phyloP scores from a whole-genome alignment of 92 coral and sea anemone species.

The Porites divaricata region DNA sequence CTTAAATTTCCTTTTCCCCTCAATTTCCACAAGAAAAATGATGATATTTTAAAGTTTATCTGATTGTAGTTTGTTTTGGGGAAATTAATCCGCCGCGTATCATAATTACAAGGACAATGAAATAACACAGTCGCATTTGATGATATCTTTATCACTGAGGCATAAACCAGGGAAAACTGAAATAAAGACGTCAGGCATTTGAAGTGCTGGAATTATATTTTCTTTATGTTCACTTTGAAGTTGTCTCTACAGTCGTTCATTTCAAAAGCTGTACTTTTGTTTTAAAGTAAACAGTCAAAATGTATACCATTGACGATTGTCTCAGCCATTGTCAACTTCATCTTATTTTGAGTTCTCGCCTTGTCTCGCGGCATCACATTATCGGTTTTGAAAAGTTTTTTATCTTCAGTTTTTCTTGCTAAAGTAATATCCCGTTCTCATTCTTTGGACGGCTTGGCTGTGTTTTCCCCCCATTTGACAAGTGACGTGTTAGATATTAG shows the following conservation, averaged over 20 bases:
- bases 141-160: no score
- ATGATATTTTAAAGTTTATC: not conserved
- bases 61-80: no score
- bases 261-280: not conserved
- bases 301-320: not conserved
- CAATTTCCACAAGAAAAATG: not conserved
- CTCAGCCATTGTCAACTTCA: no score
- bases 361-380: not conserved
- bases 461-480: not conserved
- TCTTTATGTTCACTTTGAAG: not conserved
- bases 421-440: not conserved
- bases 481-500: not conserved
- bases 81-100: no score
- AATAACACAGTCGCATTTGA: no score
- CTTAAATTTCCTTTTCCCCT: not conserved
- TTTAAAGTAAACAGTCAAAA: not conserved
- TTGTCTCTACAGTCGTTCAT: no score
- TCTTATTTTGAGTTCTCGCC: not conserved
- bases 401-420: not conserved
- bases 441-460: slow-evolving; percentile 17
- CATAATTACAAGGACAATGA: no score
- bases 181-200: not conserved
- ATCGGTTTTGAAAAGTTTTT: not conserved
- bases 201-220: not conserved
- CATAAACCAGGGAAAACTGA: no score